phyloP scores from a whole-genome alignment of 2,113 vertebrate genomes.

The Lepus timidus region DNA sequence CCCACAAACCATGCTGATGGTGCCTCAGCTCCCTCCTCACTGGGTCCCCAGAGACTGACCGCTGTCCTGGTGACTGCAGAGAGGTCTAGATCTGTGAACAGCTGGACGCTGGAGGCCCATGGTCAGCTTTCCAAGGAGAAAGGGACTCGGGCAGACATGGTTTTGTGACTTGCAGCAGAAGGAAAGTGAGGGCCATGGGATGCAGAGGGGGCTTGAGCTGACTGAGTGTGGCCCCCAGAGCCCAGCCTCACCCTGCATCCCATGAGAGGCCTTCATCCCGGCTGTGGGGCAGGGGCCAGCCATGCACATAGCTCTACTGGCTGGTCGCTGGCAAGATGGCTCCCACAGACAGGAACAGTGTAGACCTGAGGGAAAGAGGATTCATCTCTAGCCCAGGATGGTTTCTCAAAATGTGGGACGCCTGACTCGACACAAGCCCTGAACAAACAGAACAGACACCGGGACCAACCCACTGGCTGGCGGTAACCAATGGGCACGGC shows the following conservation, averaged over 20 bases:
- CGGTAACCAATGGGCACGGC: neutral
- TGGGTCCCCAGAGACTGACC: neutral
- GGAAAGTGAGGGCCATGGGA: neutral
- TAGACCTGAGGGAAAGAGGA: neutral
- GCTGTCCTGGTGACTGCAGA: neutral
- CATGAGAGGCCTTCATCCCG: neutral
- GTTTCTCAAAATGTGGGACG: neutral
- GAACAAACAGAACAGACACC: neutral
- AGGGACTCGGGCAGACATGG: neutral
- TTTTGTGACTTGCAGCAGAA: neutral
- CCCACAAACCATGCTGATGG: neutral
- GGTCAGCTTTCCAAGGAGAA: neutral
- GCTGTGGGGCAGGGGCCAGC: rapidly evolving
- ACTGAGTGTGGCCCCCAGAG: neutral
- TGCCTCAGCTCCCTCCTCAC: neutral
- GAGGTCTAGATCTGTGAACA: neutral
- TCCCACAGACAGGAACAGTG: neutral
- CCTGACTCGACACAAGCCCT: neutral
- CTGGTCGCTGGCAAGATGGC: rapidly evolving
- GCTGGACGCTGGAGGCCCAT: neutral
- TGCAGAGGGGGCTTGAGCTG: neutral
- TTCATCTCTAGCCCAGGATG: neutral
- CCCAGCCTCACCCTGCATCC: neutral
- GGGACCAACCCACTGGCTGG: neutral
- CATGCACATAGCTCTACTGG: rapidly evolving